Conservation (phyloP, 2,797 vertebrate species). For the Esox masquinongy region DNA sequence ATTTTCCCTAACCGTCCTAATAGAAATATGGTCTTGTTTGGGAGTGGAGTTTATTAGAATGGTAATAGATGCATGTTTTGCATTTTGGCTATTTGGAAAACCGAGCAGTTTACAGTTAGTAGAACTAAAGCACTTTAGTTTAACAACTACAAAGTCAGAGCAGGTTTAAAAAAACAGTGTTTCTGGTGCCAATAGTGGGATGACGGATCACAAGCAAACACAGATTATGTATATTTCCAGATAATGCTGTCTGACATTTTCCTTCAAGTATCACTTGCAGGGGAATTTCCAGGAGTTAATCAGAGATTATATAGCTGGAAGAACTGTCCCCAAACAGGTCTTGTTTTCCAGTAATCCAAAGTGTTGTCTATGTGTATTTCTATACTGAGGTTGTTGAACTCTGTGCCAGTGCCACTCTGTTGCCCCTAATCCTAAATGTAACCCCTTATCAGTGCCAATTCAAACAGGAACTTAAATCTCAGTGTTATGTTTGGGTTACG, state of each 20-base stretch:
- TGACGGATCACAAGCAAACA: neutral
- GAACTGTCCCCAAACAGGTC: neutral
- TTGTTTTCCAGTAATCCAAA: neutral
- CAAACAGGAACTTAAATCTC: constrained; percentile 50
- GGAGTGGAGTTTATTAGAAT: no score
- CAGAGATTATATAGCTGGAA: neutral
- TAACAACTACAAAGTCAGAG: no score
- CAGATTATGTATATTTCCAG: neutral
- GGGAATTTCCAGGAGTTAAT: neutral
- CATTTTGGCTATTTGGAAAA: no score
- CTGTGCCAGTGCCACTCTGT: constrained; percentile 4
- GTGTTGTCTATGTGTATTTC: neutral
- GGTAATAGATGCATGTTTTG: no score
- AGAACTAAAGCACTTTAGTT: no score
- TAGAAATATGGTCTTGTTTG: no score
- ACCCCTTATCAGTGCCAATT: constrained; percentile 30
- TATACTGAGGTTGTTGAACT: constrained; percentile 28
- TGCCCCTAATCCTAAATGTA: constrained; percentile 18
- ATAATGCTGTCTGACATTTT: neutral
- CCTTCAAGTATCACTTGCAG: neutral
- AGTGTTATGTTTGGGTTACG: constrained; percentile 58
- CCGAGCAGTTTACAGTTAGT: no score
- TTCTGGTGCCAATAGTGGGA: neutral
- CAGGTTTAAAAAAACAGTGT: no score
- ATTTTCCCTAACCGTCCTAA: no score